Percentiles rank a stretch among this genome's conserved stretches.
phyloP scores from a whole-genome alignment of 2,113 vertebrate species.

The Perca flavescens region DNA sequence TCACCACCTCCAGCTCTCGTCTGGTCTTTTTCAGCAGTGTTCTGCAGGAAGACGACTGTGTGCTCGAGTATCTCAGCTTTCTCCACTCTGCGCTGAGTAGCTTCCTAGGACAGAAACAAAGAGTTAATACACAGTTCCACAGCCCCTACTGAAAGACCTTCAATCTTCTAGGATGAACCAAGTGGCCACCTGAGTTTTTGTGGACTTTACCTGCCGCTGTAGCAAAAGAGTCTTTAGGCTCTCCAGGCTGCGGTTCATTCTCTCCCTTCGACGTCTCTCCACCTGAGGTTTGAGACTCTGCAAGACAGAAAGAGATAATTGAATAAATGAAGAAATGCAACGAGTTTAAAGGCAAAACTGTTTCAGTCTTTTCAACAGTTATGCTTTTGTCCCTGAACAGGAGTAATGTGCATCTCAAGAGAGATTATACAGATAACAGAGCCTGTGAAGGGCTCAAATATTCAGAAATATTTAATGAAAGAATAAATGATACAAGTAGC shows the following conservation, averaged over 20 bases:
- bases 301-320: neutral
- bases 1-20: neutral
- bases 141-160: rapidly evolving
- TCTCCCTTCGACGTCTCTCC: slow-evolving; percentile 87
- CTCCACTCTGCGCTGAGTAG: slow-evolving; percentile 85
- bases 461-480: neutral
- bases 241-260: slow-evolving; percentile 89
- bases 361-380: neutral
- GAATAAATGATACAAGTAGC: slow-evolving; percentile 34
- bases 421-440: neutral
- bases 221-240: slow-evolving; percentile 83
- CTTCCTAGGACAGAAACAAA: slow-evolving; percentile 28
- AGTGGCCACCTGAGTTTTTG: neutral
- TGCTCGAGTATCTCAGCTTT: slow-evolving; percentile 90
- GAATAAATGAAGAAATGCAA: neutral
- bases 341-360: neutral
- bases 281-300: slow-evolving; percentile 88
- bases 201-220: slow-evolving; percentile 81
- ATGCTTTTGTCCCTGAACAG: neutral
- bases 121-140: neutral
- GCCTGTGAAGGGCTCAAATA: too few relatives aligned
- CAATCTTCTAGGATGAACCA: rapidly evolving
- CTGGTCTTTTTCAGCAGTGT: neutral
- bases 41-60: slow-evolving; percentile 80
- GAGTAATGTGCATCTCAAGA: neutral